phyloP scores from a whole-genome alignment of 1,140 invertebrate genomes.

The Pollicipes pollicipes region DNA sequence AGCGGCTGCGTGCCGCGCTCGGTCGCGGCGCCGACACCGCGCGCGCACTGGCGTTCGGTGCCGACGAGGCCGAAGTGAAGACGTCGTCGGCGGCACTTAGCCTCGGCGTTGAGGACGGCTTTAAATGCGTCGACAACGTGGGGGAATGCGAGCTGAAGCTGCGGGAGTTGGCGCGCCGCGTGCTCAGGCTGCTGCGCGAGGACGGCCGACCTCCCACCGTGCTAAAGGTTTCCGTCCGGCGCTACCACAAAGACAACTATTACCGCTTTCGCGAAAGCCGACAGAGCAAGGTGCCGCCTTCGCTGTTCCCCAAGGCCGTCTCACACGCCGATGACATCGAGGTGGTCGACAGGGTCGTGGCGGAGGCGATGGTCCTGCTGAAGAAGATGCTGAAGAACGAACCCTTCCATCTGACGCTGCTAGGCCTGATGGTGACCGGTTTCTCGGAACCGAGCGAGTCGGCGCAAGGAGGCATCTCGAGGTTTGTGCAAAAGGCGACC shows the following conservation, averaged over 20 bases:
- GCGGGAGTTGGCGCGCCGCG: constrained; percentile 40
- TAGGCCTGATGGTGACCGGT: constrained; percentile 58
- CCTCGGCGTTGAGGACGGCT: constrained; percentile 55
- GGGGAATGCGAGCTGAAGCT: constrained; percentile 50
- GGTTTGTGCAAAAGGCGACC: constrained; percentile 32
- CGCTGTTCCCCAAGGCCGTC: constrained; percentile 10
- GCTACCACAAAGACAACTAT: constrained; percentile 37
- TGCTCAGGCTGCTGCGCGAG: constrained; percentile 47
- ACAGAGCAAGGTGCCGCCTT: constrained; percentile 43
- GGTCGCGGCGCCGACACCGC: constrained; percentile 44
- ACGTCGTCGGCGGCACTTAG: constrained; percentile 44
- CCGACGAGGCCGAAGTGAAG: constrained; percentile 48
- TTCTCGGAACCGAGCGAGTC: constrained; percentile 47
- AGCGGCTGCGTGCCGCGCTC: constrained; percentile 39
- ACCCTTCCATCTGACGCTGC: constrained; percentile 53
- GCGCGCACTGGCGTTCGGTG: constrained; percentile 45
- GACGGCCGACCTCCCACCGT: constrained; percentile 54
- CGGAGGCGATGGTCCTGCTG: constrained; percentile 51
- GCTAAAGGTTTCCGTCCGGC: constrained; percentile 49
- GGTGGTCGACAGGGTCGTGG: constrained; percentile 39
- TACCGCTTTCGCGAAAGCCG: constrained; percentile 47
- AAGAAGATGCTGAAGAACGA: constrained; percentile 49
- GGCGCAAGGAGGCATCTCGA: constrained; percentile 40
- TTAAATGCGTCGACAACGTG: constrained; percentile 44
- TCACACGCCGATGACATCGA: constrained; percentile 27